These are phyloP conservation scores for Ormyrus rosae DNA, from an alignment of 2,888 invertebrate species.

Conservation along the genomic window DNA sequence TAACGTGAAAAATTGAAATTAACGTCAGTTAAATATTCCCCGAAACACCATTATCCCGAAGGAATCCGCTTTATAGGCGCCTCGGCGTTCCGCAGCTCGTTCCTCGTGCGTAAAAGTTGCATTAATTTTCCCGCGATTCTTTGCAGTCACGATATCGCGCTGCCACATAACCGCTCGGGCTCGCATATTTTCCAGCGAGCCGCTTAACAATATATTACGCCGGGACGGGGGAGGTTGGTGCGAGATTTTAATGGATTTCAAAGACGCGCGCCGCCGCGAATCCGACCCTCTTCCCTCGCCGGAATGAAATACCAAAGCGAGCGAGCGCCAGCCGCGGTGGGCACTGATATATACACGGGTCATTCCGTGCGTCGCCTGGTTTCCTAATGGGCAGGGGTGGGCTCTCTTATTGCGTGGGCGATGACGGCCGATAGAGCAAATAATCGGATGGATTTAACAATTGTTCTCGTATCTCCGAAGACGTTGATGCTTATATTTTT, in stretches of 20 bases:
- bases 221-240: background rate
- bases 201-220: slow-evolving; percentile 30
- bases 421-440: too few relatives aligned
- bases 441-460: too few relatives aligned
- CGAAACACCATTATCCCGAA: slow-evolving; percentile 14
- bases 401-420: too few relatives aligned
- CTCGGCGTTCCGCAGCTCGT: background rate
- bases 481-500: too few relatives aligned
- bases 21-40: too few relatives aligned
- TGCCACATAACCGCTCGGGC: background rate
- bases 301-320: slow-evolving; percentile 60
- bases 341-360: background rate
- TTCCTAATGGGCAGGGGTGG: too few relatives aligned
- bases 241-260: slow-evolving; percentile 63
- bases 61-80: slow-evolving; percentile 5
- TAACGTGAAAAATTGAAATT: too few relatives aligned
- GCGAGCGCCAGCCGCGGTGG: background rate
- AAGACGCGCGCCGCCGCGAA: slow-evolving; percentile 56
- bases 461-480: too few relatives aligned
- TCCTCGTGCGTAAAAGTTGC: slow-evolving; percentile 27
- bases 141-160: slow-evolving; percentile 12
- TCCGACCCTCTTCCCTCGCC: slow-evolving; percentile 9
- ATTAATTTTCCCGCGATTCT: slow-evolving; percentile 32
- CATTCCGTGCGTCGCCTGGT: background rate
- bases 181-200: slow-evolving; percentile 13